Evolutionary conservation across 2,888 invertebrate genomes (phyloP), one percentile per base, ranked within the genome.

Genomic region (Drosophila macrospina): DNA sequence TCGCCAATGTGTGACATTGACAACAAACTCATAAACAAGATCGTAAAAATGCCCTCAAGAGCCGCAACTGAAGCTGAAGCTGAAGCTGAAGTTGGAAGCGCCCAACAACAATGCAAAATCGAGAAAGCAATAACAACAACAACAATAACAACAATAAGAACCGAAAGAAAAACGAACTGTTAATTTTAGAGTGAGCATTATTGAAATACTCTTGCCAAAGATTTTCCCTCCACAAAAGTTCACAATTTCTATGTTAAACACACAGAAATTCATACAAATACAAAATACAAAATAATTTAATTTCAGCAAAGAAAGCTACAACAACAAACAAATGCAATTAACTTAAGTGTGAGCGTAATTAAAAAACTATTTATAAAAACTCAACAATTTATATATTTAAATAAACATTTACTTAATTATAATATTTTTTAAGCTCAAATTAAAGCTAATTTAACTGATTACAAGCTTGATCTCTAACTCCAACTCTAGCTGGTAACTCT

Each of bases 1-100:
- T 71, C 51, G 72, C 60, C 39, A 55, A 56, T 61, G 48, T 61
- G 69, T 50, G 61, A 71, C 67, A 66, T 73, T 66, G 56, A 77
- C 73, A 77, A 72, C 73, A 66, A 72, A 51, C 54, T 41, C 60
- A 77, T 72, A 77, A 74, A 74, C 73, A 72, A 77, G 73, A 60
- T 73, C 61, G 74, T 73, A 62, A 72, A 76, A 47, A 50, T 77
- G 72, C 73, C 55, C 55, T 34, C 37, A 34, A 28, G 26, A 41
- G 6, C 6, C 41, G 42, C 42, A 37, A 20, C n/a, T 20, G 15
- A 39, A 47, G 28, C 5, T 24, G n/a, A 48, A 28, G 28, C 45
- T n/a, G 1, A 42, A 26, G 26, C 2, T 20, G 13, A 44, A n/a
- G n/a, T n/a, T n/a, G n/a, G n/a, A n/a, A 28, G 48, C 48, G 39